phyloP scores from a whole-genome alignment of 2,113 vertebrate genomes.

The Otolemur garnettii region DNA sequence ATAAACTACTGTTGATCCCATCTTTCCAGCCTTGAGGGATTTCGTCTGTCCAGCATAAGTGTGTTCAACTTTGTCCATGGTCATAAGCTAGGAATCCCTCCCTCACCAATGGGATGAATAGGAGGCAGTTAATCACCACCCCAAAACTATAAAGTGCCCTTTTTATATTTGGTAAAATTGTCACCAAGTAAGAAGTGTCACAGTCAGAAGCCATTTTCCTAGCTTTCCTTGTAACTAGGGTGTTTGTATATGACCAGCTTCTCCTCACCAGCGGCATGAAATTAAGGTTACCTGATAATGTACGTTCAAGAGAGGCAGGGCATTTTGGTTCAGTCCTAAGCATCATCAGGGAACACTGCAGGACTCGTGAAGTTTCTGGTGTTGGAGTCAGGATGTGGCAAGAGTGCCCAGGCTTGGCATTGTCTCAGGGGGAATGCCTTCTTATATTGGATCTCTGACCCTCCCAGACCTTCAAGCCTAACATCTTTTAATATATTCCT shows the following conservation, averaged over 20 bases:
- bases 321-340: no score
- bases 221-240: not conserved
- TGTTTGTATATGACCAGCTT: not conserved
- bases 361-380: not conserved
- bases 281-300: not conserved
- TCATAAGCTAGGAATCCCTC: not conserved
- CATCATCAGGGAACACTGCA: not conserved
- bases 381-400: not conserved
- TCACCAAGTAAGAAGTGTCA: not conserved
- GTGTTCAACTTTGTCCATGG: not conserved
- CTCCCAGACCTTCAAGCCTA: not conserved
- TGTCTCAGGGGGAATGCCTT: not conserved
- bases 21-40: not conserved
- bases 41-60: no score
- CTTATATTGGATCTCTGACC: not conserved
- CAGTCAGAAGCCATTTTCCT: not conserved
- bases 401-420: not conserved
- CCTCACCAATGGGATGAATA: not conserved
- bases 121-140: not conserved
- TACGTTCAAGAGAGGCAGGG: no score
- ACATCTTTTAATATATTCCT: not conserved
- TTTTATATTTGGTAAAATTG: slow-evolving; percentile 11
- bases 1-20: not conserved
- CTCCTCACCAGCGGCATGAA: not conserved
- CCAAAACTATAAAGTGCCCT: not conserved